A percentile compares a stretch with the other conserved stretches of the same genome.
phyloP scores from a whole-genome alignment of 2,797 vertebrate genomes.

The Diplodus puntazzo region DNA sequence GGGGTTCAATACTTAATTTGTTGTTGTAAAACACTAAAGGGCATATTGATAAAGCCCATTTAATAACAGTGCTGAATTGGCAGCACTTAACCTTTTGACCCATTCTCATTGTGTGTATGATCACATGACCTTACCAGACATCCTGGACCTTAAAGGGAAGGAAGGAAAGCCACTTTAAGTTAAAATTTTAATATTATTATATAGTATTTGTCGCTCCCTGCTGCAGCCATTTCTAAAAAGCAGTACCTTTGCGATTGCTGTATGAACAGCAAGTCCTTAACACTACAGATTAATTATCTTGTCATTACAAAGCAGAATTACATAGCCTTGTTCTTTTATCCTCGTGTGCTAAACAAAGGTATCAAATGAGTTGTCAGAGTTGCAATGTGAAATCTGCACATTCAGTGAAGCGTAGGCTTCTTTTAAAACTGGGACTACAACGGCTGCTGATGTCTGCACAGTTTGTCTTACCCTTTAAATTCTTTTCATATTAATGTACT shows the following conservation, averaged over 20 bases:
- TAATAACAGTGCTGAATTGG: conserved; percentile 63
- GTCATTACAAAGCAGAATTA: background rate
- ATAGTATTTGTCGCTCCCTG: background rate
- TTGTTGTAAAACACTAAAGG: conserved; percentile 57
- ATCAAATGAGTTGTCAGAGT: conserved; percentile 15
- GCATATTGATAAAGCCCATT: conserved; percentile 45
- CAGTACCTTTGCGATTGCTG: background rate
- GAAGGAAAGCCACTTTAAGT: background rate
- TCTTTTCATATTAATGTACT: conserved; percentile 13
- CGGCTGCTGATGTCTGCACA: background rate
- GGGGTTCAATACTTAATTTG: conserved; percentile 58
- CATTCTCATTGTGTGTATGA: conserved; percentile 7
- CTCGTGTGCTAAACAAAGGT: background rate
- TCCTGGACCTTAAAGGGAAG: background rate
- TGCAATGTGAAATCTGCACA: conserved; percentile 13
- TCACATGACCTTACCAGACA: conserved; percentile 25
- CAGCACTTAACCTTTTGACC: conserved; percentile 49
- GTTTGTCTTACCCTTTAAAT: conserved; percentile 14
- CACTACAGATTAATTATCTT: background rate
- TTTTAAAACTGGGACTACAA: conserved; percentile 5
- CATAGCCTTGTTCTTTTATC: conserved; percentile 2
- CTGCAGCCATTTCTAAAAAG: background rate
- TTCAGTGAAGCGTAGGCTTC: background rate
- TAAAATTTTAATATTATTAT: background rate
- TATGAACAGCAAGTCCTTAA: background rate